Evolutionary conservation across 1,140 invertebrate species (phyloP).

Genomic region (Sinella curviseta): DNA sequence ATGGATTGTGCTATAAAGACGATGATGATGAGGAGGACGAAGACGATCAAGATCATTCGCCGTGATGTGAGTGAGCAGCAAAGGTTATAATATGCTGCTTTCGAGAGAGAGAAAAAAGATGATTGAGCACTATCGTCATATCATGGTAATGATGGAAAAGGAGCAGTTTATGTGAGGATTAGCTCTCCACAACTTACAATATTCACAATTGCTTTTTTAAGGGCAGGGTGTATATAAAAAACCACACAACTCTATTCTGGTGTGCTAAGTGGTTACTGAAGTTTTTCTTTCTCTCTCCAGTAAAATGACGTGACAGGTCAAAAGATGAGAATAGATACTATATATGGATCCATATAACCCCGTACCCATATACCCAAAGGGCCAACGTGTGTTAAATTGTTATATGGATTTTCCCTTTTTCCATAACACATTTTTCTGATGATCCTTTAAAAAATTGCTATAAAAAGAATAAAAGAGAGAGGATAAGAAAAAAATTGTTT

Average conservation of each 20-base stretch:
- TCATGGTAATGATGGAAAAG: background rate
- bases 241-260: background rate
- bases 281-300: background rate
- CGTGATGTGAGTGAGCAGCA: background rate
- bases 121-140: slow-evolving; percentile 22
- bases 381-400: no score
- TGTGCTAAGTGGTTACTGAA: background rate
- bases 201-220: background rate
- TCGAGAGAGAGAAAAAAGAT: background rate
- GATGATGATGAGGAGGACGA: background rate
- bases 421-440: no score
- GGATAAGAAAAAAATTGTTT: background rate
- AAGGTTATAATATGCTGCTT: background rate
- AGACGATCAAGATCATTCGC: background rate
- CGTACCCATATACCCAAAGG: no score
- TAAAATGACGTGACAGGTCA: slow-evolving; percentile 16
- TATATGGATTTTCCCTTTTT: no score
- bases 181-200: no score
- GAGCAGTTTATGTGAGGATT: background rate
- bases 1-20: background rate
- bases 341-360: no score
- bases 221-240: background rate
- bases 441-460: background rate
- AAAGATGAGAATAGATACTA: slow-evolving; percentile 15
- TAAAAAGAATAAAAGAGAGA: background rate